A percentile compares a stretch with the other conserved stretches of the same genome.
phyloP scores from a whole-genome alignment of 2,113 vertebrate genomes.

The Epinephelus lanceolatus region DNA sequence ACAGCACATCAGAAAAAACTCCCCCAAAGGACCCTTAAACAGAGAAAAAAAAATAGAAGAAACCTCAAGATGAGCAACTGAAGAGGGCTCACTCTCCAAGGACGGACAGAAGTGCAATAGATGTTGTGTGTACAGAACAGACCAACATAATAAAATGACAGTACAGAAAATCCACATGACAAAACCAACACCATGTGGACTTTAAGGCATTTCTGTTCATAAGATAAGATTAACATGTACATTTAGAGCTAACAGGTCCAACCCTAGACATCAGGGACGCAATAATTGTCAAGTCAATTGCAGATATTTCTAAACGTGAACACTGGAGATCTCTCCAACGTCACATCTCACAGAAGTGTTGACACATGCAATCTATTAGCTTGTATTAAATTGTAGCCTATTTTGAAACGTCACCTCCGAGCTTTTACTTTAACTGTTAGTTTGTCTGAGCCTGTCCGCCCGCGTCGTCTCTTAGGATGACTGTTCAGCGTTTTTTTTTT shows the following conservation, averaged over 20 bases:
- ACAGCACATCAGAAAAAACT: too few species aligned
- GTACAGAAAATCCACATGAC: too few species aligned
- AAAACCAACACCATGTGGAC: too few species aligned
- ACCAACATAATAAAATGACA: too few species aligned
- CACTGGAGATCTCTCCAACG: too few species aligned
- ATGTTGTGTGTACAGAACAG: too few species aligned
- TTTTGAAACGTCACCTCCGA: neutral
- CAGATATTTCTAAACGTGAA: neutral
- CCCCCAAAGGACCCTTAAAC: too few species aligned
- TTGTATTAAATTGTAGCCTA: neutral
- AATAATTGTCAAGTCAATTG: neutral
- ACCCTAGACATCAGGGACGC: neutral
- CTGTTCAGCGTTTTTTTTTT: slow-evolving; percentile 12
- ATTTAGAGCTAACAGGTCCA: neutral
- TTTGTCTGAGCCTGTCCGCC: slow-evolving; percentile 23
- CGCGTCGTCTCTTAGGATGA: slow-evolving; percentile 7
- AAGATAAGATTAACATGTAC: neutral
- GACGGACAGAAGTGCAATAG: too few species aligned
- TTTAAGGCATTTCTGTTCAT: neutral
- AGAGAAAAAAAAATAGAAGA: too few species aligned
- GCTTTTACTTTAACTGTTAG: slow-evolving; percentile 14
- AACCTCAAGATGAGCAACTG: too few species aligned
- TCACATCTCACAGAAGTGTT: neutral
- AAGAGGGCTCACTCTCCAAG: too few species aligned
- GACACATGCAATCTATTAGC: neutral